A percentile compares a stretch with the other conserved stretches of the same genome.
These are phyloP conservation scores for Pseudococcus viburni DNA, from an alignment of 2,888 invertebrate species.

Conservation along the genomic window DNA sequence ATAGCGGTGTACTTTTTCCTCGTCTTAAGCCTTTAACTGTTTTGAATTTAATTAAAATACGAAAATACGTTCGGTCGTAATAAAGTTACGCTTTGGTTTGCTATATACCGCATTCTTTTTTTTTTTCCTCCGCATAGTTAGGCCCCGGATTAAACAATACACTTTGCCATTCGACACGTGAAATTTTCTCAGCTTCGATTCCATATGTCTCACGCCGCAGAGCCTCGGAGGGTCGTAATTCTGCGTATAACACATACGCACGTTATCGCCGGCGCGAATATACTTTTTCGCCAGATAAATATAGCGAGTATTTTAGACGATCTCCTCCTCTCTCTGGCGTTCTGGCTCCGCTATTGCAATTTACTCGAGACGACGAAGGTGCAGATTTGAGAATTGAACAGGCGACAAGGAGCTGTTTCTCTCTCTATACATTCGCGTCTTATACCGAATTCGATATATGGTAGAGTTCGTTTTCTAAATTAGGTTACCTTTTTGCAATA, in stretches of 20 bases:
- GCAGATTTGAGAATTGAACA: constrained; percentile 11
- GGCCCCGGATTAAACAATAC: background rate
- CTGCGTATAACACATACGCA: background rate
- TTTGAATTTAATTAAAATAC: constrained; percentile 53
- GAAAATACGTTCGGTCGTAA: constrained; percentile 39
- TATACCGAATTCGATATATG: background rate
- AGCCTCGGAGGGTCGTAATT: background rate
- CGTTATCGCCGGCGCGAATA: background rate
- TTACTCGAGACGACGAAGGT: background rate
- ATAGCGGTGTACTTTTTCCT: background rate
- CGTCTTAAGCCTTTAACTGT: constrained; percentile 41
- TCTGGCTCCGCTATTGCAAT: background rate
- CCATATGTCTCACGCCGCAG: background rate
- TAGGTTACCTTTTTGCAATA: background rate
- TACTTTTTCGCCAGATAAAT: background rate
- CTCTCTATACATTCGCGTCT: background rate
- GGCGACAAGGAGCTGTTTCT: background rate
- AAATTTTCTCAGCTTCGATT: background rate
- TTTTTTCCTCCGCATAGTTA: background rate
- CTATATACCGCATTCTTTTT: background rate
- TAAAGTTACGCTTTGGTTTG: constrained; percentile 1
- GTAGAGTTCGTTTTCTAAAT: background rate
- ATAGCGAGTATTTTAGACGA: background rate
- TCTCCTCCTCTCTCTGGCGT: background rate
- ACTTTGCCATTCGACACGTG: background rate